Base-by-base conservation (phyloP, 2,113 vertebrate species). In the Xyrauchen texanus region DNA sequence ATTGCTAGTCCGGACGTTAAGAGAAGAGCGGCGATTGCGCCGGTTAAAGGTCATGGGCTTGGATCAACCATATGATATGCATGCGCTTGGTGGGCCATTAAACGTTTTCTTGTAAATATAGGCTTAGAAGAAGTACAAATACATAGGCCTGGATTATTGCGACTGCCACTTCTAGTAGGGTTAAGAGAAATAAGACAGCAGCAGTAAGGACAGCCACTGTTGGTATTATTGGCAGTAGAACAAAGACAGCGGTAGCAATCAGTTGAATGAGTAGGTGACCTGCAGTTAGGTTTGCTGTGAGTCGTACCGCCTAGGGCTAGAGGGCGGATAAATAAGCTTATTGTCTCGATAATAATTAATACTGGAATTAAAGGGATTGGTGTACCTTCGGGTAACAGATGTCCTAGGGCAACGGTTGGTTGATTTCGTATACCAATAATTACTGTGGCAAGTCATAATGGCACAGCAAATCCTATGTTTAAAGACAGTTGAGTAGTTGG, bases 1-100 rank as follows among this genome's bases (percentile, higher is more conserved):
- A 79, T 12, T 0, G 68, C 81, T 1, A 88, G 0, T 0, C 85
- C 81, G 0, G 77, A 87, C 2, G 21, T 85, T 0, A 81, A 42
- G 0, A 85, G 21, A 2, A 87, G 7, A 0, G 79, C 77, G 0
- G 67, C 68, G 0, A 69, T 21, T 1, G 62, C 64, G 0, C 71
- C 78, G 0, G 52, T 86, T 0, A 86, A 21, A 0, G 80, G 68
- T n/a, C 83, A 88, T 0, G 80, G 69, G 66, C 80, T 87, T 0
- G 84, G 83, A 11, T 87, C 77, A 6, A 85, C 67, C 82, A 67
- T 76, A 0, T 81, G 67, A 4, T 83, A 86, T 0, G 80, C 13
- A 3, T 85, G 82, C 16, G 53, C 63, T 85, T 89, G 84, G 61
- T 80, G 68, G 6, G 80, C 78, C 81, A 87, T 74, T 86, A 84